Percentiles rank a stretch among this genome's conserved stretches.
Evolutionary conservation across 2,797 vertebrate genomes (phyloP).

Genomic region (Meriones psammophilus): DNA sequence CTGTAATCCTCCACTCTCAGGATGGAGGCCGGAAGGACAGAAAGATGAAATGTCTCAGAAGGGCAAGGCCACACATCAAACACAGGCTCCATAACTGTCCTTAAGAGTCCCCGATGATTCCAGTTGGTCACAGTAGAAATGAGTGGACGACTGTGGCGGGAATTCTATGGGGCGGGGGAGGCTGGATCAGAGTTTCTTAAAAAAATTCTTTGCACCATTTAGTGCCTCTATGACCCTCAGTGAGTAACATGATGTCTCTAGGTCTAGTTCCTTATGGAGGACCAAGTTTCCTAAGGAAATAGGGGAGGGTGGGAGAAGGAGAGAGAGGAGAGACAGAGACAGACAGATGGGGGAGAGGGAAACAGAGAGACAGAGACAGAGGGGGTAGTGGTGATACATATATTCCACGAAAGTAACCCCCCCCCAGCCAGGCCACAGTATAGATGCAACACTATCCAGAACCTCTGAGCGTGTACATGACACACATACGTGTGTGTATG

Average conservation of each 20-base stretch:
- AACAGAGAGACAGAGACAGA: not conserved
- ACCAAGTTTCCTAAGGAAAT: not conserved
- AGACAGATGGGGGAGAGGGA: not conserved
- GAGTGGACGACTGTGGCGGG: not conserved
- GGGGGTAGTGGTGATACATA: not conserved
- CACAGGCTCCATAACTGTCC: not conserved
- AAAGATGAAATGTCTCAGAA: not conserved
- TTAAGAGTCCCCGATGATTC: not conserved
- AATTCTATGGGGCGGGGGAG: not conserved
- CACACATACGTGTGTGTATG: rapidly evolving
- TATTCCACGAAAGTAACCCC: not conserved
- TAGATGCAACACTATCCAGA: not conserved
- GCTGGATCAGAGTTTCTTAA: not conserved
- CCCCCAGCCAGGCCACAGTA: not conserved
- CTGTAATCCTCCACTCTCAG: not conserved
- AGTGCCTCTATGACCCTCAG: not conserved
- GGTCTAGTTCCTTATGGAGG: not conserved
- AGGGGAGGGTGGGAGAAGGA: not conserved
- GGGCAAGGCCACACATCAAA: not conserved
- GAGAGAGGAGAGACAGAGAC: not conserved
- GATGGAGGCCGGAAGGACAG: not conserved
- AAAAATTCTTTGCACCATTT: not conserved
- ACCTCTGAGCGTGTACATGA: not conserved
- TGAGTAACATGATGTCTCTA: not conserved
- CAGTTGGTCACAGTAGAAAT: not conserved